Evolutionary conservation across 2,113 vertebrate species (phyloP), one percentile per base, ranked within the genome.

Genomic region (Hucho hucho): DNA sequence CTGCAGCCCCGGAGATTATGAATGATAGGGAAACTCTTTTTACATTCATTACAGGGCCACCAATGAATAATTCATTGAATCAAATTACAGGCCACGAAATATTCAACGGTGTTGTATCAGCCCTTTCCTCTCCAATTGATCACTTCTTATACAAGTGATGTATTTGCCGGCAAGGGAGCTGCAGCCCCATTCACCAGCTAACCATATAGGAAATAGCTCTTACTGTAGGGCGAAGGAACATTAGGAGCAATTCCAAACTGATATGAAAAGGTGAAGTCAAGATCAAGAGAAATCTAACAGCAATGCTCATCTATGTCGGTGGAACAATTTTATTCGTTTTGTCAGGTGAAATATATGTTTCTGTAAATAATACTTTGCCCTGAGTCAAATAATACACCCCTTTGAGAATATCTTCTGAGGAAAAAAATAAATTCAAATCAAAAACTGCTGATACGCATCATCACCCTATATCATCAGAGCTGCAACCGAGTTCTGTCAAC

Each of bases 51-150:
- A 86, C 86, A 87, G 80, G 84, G 80, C 79, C 80, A 70, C 65
- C 70, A 77, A 90, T 92, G 79, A 91, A 93, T 92, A 87, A 93
- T 93, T 91, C 78, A 93, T 86, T 22, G 61, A 73, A 81, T 90
- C 61, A 86, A 89, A 92, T 90, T 87, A 80, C 84, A 83, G 79
- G 29, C 78, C 74, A 83, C 64, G 22, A 86, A 88, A 91, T 85
- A 87, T 87, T 90, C 77, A 75, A 74, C 83, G 65, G 77, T 79
- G 83, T 90, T 86, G 75, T 84, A 79, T 79, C 76, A 76, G 77
- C 74, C 61, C 70, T 86, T 86, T 83, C 70, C 78, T 79, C 66
- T 77, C 64, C 73, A 80, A 68, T 25, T 80, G 80, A 87, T 78
- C 83, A 76, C 64, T 9, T 71, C 69, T 75, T 56, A 70, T 73